These are phyloP conservation scores for Aphidius ervi DNA, from an alignment of 1,140 invertebrate species.

Conservation along the genomic window DNA sequence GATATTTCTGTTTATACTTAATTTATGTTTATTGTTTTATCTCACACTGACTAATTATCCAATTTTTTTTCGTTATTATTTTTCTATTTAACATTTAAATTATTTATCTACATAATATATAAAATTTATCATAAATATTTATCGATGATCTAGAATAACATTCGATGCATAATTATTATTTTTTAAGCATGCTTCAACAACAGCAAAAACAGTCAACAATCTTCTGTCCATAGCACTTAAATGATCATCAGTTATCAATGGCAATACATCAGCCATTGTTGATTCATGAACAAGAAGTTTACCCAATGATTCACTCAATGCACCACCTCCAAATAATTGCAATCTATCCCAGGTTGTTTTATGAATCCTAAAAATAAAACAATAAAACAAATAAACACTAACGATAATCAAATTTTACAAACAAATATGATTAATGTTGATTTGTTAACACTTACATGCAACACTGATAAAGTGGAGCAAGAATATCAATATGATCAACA, in stretches of 20 bases:
- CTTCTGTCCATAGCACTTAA: slow-evolving; percentile 76
- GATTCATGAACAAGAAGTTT: slow-evolving; percentile 52
- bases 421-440: background rate
- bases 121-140: slow-evolving; percentile 15
- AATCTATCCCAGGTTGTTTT: slow-evolving; percentile 67
- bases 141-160: slow-evolving; percentile 40
- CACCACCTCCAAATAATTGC: slow-evolving; percentile 63
- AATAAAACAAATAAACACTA: slow-evolving; percentile 14
- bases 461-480: slow-evolving; percentile 87
- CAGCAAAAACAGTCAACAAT: slow-evolving; percentile 67
- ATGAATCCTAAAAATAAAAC: slow-evolving; percentile 58
- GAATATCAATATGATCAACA: slow-evolving; percentile 77
- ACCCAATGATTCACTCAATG: slow-evolving; percentile 56
- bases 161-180: slow-evolving; percentile 43
- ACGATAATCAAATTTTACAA: slow-evolving; percentile 18
- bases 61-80: too few species aligned
- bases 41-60: too few species aligned
- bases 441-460: slow-evolving; percentile 67
- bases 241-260: slow-evolving; percentile 70
- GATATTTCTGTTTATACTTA: too few species aligned
- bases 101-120: too few species aligned
- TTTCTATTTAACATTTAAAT: too few species aligned
- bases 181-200: slow-evolving; percentile 67
- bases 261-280: slow-evolving; percentile 50
- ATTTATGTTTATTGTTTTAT: too few species aligned